Evolutionary conservation across 2,888 invertebrate species (phyloP), one percentile per base, ranked within the genome.

Genomic region (Acrobasis repandana): DNA sequence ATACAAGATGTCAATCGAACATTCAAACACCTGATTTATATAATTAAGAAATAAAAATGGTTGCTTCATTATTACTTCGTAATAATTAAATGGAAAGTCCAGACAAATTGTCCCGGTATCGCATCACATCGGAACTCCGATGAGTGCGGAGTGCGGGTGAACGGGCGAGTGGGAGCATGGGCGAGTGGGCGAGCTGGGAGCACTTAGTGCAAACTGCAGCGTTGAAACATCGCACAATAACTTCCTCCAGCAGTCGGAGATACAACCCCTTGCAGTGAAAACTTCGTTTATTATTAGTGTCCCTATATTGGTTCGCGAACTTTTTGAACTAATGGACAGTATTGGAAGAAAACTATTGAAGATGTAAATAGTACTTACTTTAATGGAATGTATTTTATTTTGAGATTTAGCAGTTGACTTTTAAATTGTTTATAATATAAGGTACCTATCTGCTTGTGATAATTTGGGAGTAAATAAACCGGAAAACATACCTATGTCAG

Each of bases 191-290:
- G 56, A 46, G 56, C 33, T 67, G 69, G 69, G 70, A 72, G 70
- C 71, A 73, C 77, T 78, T 74, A 69, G 72, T 73, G 67, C 72
- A 70, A 82, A 82, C 79, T 82, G 72, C 70, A 75, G 75, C 77
- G 74, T 77, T 73, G 76, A 76, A 78, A 79, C 77, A 76, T 78
- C 74, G 75, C 75, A 75, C 76, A 81, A 82, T 79, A 83, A 80
- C 81, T 83, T 77, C 70, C 67, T 64, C 68, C 64, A 65, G 62
- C 61, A 62, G 63, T 66, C 64, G 58, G 66, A 68, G 68, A 66
- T 68, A 63, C 61, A 62, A 63, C 50, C 62, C 63, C 63, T 66
- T 67, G 66, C 67, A 65, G 68, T 65, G 63, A 64, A 69, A 71
- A 68, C 68, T 69, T 68, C 58, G 58, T 65, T 68, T 68, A 65